phyloP scores from a whole-genome alignment of 2,888 invertebrate species.

The Aphodius sticticus region DNA sequence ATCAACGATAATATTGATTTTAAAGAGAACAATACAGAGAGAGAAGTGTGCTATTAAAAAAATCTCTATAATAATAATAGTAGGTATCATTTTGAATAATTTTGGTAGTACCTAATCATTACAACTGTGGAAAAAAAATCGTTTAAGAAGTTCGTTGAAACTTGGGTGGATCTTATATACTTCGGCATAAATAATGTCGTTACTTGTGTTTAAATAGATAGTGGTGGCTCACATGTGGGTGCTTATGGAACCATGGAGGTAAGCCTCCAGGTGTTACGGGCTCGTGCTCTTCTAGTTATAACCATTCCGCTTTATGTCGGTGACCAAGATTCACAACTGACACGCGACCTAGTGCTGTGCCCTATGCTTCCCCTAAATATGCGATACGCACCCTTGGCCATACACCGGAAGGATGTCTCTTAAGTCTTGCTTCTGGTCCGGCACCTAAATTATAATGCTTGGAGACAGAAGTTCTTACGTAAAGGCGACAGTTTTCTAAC shows the following conservation, averaged over 20 bases:
- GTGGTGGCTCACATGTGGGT: conserved; percentile 29
- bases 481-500: too few relatives aligned
- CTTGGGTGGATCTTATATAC: neutral
- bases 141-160: neutral
- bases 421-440: neutral
- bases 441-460: neutral
- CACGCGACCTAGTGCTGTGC: conserved; percentile 37
- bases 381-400: conserved; percentile 34
- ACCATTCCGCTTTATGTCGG: neutral
- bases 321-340: conserved; percentile 15
- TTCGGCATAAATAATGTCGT: neutral
- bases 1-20: neutral
- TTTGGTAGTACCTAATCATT: too few relatives aligned
- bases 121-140: neutral
- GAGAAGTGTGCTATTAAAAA: too few relatives aligned
- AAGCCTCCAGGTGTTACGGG: conserved; percentile 31
- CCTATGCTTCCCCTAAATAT: neutral
- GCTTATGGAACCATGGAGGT: conserved; percentile 28
- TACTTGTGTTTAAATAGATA: neutral
- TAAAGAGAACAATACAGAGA: neutral
- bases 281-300: conserved; percentile 21
- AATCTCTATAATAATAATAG: too few relatives aligned
- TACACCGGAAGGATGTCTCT: conserved; percentile 48
- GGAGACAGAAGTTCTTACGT: neutral
- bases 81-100: too few relatives aligned